These are phyloP conservation scores for Centropristis striata DNA, from an alignment of 2,113 vertebrate genomes.

Conservation along the genomic window DNA sequence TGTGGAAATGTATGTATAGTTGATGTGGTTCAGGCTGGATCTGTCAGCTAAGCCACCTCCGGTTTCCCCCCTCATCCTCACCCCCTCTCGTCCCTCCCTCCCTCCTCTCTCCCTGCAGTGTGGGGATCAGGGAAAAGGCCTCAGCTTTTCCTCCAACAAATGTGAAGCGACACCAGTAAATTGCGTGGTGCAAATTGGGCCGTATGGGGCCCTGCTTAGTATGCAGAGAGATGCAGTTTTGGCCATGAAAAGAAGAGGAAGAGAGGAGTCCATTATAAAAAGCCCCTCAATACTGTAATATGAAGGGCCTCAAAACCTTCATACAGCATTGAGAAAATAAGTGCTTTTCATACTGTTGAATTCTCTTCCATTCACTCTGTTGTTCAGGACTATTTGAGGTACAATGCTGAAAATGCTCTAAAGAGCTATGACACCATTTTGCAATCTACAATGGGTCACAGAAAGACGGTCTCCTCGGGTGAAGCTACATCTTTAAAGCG, in stretches of 20 bases:
- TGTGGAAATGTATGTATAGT: conserved; percentile 23
- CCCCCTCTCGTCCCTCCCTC: neutral
- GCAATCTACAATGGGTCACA: neutral
- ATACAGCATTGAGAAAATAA: conserved; percentile 19
- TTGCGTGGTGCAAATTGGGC: conserved; percentile 79
- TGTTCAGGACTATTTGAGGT: conserved; percentile 4
- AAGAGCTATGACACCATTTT: conserved; percentile 39
- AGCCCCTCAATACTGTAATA: conserved; percentile 31
- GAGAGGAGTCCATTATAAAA: conserved; percentile 48
- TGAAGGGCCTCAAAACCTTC: conserved; percentile 32
- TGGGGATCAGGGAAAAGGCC: conserved; percentile 50
- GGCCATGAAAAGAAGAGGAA: conserved; percentile 18
- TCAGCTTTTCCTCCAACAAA: conserved; percentile 74
- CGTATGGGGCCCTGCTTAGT: conserved; percentile 76
- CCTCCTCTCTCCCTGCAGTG: conserved; percentile 23
- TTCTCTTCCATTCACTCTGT: conserved; percentile 6
- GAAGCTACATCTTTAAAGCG: neutral
- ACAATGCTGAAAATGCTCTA: neutral
- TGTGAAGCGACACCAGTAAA: conserved; percentile 82
- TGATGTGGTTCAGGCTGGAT: conserved; percentile 41
- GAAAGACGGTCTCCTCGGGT: neutral
- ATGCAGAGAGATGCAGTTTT: conserved; percentile 67
- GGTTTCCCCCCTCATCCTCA: conserved; percentile 13
- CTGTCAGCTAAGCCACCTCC: conserved; percentile 46
- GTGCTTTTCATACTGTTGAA: conserved; percentile 29